Evolutionary conservation across 2,113 vertebrate genomes (phyloP), one percentile per base, ranked within the genome.

Genomic region (Syngnathoides biaculeatus): DNA sequence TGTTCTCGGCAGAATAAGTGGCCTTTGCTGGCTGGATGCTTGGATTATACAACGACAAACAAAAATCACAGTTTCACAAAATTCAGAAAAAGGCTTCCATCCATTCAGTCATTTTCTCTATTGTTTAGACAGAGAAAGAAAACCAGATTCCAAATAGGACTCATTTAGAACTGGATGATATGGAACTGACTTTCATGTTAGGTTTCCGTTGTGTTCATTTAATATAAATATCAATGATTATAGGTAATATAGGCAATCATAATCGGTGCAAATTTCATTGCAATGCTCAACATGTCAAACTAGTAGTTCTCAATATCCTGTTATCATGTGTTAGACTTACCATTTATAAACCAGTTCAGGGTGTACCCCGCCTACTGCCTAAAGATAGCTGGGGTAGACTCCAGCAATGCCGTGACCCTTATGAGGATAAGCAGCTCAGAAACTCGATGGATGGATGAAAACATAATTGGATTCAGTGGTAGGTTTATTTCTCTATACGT

Each of bases 291-390:
- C 40, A 13, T 42, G 13, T 42, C 40, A 12, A 42, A 42, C 40
- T 12, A 12, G 40, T 12, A 42, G 40, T 3, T 42, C 40, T 35
- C 30, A 35, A 35, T 35, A 35, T 35, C 30, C 30, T 35, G 6
- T 3, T 5, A 35, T 35, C 2, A 35, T 35, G 3, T 35, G 30
- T 45, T 45, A 45, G 13, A 4, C 71, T 81, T 55, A 65, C 53
- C 65, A 85, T 88, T 88, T 84, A 82, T 83, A 78, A 82, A 88
- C n/a, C n/a, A n/a, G n/a, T n/a, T n/a, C n/a, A n/a, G n/a, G n/a
- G n/a, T n/a, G n/a, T n/a, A n/a, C n/a, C n/a, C n/a, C n/a, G n/a
- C n/a, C n/a, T n/a, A n/a, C n/a, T n/a, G n/a, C n/a, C n/a, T n/a
- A n/a, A n/a, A n/a, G n/a, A n/a, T n/a, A n/a, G n/a, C n/a, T n/a